Percentiles rank a stretch among this genome's conserved stretches.
phyloP scores from a whole-genome alignment of 2,888 invertebrate genomes.

The Eumerus sabulonum region DNA sequence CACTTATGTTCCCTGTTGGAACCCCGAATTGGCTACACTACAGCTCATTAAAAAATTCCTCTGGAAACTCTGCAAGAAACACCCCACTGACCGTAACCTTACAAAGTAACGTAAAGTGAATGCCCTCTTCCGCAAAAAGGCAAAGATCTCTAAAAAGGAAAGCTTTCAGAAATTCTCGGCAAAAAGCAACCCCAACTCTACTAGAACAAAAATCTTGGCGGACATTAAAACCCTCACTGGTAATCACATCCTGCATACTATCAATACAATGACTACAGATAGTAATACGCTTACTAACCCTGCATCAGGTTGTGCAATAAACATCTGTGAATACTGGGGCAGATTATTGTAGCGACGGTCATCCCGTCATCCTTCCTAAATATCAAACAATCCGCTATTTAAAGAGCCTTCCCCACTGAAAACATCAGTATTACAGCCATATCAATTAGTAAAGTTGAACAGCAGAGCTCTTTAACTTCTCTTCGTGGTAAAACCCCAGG shows the following conservation, averaged over 20 bases:
- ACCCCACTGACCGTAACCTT: neutral
- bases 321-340: slow-evolving; percentile 23
- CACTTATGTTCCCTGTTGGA: too few relatives aligned
- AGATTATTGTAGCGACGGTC: neutral
- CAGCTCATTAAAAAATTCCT: too few relatives aligned
- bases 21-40: too few relatives aligned
- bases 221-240: slow-evolving; percentile 13
- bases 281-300: slow-evolving; percentile 8
- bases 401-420: too few relatives aligned
- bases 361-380: neutral
- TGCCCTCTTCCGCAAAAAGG: slow-evolving; percentile 1
- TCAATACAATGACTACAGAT: slow-evolving; percentile 3
- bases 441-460: neutral
- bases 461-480: neutral
- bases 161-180: neutral
- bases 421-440: slow-evolving; percentile 1
- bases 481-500: neutral
- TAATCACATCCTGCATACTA: slow-evolving; percentile 3
- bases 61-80: too few relatives aligned
- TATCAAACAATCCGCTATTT: neutral
- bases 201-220: neutral
- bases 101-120: neutral
- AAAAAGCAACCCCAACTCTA: neutral
- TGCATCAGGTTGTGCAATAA: too few relatives aligned
- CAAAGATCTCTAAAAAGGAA: neutral